These are phyloP conservation scores for Melipona bicolor DNA, from an alignment of 2,888 invertebrate species.

Conservation along the genomic window DNA sequence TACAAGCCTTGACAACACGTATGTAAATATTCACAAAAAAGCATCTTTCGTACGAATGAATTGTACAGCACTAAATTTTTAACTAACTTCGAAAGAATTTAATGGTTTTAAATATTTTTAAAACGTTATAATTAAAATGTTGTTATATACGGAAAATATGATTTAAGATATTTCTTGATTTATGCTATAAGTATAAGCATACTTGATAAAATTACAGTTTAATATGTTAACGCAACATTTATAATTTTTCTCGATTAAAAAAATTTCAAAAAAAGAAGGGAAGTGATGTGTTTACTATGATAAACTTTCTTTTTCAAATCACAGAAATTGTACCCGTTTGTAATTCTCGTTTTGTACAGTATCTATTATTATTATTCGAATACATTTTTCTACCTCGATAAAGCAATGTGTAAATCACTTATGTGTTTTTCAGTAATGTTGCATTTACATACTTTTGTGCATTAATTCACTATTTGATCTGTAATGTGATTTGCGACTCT, in stretches of 20 bases:
- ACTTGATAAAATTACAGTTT: background rate
- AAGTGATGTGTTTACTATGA: background rate
- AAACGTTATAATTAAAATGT: background rate
- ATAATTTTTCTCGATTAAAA: background rate
- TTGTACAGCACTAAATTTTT: background rate
- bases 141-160: background rate
- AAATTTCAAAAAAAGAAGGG: background rate
- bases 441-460: too few relatives aligned
- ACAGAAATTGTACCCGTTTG: background rate
- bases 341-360: background rate
- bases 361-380: too few relatives aligned
- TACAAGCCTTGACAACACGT: background rate
- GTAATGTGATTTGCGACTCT: background rate
- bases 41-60: slow-evolving; percentile 1
- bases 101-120: background rate
- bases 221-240: background rate
- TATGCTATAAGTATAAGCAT: background rate
- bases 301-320: background rate
- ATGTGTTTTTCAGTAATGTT: background rate
- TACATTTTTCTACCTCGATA: background rate
- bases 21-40: slow-evolving; percentile 30
- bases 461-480: background rate
- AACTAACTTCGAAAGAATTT: background rate
- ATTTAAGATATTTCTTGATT: background rate
- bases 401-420: background rate